phyloP scores from a whole-genome alignment of 2,113 vertebrate species.

The Bos taurus region DNA sequence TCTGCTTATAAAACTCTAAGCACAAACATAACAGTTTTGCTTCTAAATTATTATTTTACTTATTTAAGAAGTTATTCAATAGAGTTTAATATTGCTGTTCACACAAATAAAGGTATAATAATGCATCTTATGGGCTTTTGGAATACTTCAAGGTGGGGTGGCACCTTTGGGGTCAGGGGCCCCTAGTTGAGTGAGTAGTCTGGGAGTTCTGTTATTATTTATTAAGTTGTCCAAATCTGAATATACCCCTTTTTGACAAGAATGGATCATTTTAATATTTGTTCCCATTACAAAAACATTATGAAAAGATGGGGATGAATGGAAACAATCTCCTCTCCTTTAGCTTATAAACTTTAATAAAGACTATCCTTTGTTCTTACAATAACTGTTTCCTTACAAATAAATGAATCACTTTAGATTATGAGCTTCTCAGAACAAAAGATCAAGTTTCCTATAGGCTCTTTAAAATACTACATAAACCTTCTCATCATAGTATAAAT shows the following conservation, averaged over 20 bases:
- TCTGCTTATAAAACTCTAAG: not conserved
- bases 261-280: constrained; percentile 71
- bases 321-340: constrained; percentile 62
- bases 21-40: not conserved
- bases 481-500: not conserved
- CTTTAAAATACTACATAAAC: not conserved
- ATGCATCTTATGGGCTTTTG: not conserved
- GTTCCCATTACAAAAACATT: constrained; percentile 43
- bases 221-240: constrained; percentile 47
- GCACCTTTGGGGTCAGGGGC: not conserved
- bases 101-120: not conserved
- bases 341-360: constrained; percentile 68
- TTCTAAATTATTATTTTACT: constrained; percentile 23
- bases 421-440: constrained; percentile 12
- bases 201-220: constrained; percentile 23
- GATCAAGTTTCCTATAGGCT: constrained; percentile 5
- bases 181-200: not conserved
- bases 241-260: constrained; percentile 59
- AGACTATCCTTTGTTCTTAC: constrained; percentile 63
- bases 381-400: constrained; percentile 62
- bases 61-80: constrained; percentile 1
- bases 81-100: constrained; percentile 14
- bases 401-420: constrained; percentile 46
- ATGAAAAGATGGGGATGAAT: constrained; percentile 36
- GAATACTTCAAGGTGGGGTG: not conserved